These are phyloP conservation scores for Ardeotis arabs DNA, from an alignment of 2,113 vertebrate species.

Conservation along the genomic window DNA sequence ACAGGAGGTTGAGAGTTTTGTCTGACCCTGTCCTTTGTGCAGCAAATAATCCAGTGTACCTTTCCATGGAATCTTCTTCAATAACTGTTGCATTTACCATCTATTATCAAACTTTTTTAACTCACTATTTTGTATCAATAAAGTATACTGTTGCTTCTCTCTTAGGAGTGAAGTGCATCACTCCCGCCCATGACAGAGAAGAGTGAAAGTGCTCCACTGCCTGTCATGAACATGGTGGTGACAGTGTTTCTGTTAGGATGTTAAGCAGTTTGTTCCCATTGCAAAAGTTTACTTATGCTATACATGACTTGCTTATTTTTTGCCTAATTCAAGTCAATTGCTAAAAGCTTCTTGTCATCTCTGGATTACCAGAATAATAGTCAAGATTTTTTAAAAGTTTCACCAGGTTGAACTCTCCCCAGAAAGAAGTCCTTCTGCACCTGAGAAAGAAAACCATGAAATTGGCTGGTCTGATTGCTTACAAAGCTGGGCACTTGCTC, in stretches of 20 bases:
- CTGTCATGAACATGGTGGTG: constrained; percentile 42
- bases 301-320: constrained; percentile 25
- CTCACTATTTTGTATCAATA: no score
- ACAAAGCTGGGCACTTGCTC: no score
- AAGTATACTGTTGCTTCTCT: no score
- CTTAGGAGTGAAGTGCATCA: no score
- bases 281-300: constrained; percentile 2
- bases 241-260: neutral
- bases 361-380: neutral
- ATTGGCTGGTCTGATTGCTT: neutral
- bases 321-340: neutral
- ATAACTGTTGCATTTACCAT: no score
- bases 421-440: neutral
- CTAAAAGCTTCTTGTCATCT: neutral
- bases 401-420: neutral
- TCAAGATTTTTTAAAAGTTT: neutral
- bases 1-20: no score
- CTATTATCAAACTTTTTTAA: no score
- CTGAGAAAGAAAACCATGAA: neutral
- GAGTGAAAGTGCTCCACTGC: neutral
- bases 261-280: constrained; percentile 5
- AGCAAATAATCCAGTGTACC: no score
- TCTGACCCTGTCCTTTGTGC: no score
- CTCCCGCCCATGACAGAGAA: no score
- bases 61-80: no score